Evolutionary conservation across 2,888 invertebrate species (phyloP), one percentile per base, ranked within the genome.

Genomic region (Chrysodeixis includens): DNA sequence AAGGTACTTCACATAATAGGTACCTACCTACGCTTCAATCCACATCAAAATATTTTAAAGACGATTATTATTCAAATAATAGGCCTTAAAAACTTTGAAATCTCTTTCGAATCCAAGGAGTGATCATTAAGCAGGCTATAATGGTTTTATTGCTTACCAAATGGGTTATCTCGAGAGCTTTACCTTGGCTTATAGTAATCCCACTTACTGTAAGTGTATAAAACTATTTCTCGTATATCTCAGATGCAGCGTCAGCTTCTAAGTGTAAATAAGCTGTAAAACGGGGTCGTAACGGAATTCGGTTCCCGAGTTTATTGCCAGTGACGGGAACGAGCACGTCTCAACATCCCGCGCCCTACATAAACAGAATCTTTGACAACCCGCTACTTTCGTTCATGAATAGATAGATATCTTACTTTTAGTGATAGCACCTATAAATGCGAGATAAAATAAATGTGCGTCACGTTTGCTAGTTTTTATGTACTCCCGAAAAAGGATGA

Each of bases 241-340:
- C 7, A 51, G 62, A 44, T 74, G 71, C 64, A 66, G 20, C 62
- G 53, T 68, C 63, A 65, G 49, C 62, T 63, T 53, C 35, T 68
- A 60, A 68, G 74, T 69, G 77, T 71, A 76, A 80, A 80, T 81
- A 77, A 79, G 79, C 76, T 72, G 56, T 85, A 85, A 86, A 87
- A 82, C 78, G 71, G 76, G 76, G 72, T 80, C 78, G 79, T 82
- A 81, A 80, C 78, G 76, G 76, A 81, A 83, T 83, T 83, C 75
- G 75, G 70, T 77, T 81, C 80, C 76, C 74, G 61, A 81, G 74
- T 86, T 86, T 86, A 86, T 78, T 78, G 77, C 79, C 52, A 68
- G 62, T 62, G 73, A 77, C 66, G 79, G 81, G 74, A 78, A 71
- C 68, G 62, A 61, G 57, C 76, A 69, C 71, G 70, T 73, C 74